These are phyloP conservation scores for Allobates femoralis DNA, from an alignment of 2,797 vertebrate species.

Conservation along the genomic window DNA sequence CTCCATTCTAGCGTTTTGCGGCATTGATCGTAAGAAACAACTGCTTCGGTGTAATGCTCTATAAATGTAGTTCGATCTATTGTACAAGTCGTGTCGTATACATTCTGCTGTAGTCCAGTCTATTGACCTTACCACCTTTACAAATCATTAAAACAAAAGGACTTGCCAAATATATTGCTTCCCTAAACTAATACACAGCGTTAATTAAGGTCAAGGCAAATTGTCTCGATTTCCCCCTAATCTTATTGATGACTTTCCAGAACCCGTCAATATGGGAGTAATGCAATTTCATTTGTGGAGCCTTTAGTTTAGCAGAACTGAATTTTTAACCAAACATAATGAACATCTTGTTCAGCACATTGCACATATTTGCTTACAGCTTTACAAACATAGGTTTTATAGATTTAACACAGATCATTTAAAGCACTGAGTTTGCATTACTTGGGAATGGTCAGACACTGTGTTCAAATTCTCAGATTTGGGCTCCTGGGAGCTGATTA, in stretches of 20 bases:
- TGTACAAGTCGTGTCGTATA: slow-evolving; percentile 14
- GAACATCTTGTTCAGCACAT: slow-evolving; percentile 64
- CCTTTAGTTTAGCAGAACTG: slow-evolving; percentile 66
- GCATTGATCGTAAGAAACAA: not conserved
- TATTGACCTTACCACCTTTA: slow-evolving; percentile 46
- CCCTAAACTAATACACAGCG: slow-evolving; percentile 22
- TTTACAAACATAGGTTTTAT: slow-evolving; percentile 55
- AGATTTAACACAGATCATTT: slow-evolving; percentile 50
- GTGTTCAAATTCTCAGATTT: slow-evolving; percentile 68
- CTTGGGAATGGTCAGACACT: slow-evolving; percentile 53
- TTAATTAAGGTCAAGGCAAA: slow-evolving; percentile 57
- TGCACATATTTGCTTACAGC: slow-evolving; percentile 61
- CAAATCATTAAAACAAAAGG: slow-evolving; percentile 56
- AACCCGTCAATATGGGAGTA: slow-evolving; percentile 69
- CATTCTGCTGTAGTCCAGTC: not conserved
- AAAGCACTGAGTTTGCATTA: slow-evolving; percentile 43
- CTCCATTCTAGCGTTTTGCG: not conserved
- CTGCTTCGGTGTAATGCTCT: not conserved
- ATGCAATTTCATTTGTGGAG: slow-evolving; percentile 67
- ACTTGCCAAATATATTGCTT: slow-evolving; percentile 49
- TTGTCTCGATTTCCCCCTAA: slow-evolving; percentile 63
- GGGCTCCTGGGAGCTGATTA: slow-evolving; percentile 72
- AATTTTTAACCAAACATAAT: slow-evolving; percentile 68
- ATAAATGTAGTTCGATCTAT: not conserved
- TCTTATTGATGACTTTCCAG: slow-evolving; percentile 71